Evolutionary conservation across 1,140 invertebrate genomes (phyloP).

Genomic region (Lithobius niger): DNA sequence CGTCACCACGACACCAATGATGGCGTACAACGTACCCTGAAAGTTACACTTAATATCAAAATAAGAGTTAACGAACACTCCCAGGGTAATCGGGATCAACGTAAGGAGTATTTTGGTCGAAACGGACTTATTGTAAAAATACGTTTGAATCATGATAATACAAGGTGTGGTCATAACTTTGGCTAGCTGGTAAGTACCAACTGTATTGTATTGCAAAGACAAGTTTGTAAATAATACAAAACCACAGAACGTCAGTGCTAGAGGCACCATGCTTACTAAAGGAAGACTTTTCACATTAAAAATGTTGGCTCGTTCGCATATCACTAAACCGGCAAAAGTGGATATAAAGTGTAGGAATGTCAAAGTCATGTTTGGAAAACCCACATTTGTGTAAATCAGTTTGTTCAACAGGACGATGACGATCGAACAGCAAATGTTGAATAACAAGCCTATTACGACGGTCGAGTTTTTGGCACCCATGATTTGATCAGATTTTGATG

Average conservation of each 20-base stretch:
- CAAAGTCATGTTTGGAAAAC: constrained; percentile 45
- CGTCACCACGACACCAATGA: constrained; percentile 41
- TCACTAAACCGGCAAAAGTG: constrained; percentile 40
- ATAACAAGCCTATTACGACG: not conserved
- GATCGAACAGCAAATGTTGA: constrained; percentile 40
- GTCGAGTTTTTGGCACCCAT: not conserved
- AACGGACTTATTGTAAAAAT: constrained; percentile 39
- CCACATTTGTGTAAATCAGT: constrained; percentile 41
- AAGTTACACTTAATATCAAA: constrained; percentile 46
- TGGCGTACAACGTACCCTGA: constrained; percentile 40
- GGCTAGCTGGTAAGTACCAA: constrained; percentile 47
- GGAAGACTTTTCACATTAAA: constrained; percentile 42
- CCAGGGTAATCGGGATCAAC: constrained; percentile 41
- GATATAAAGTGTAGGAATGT: constrained; percentile 45
- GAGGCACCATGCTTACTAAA: constrained; percentile 37
- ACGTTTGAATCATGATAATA: constrained; percentile 42
- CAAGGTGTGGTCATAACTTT: constrained; percentile 47
- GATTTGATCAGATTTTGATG: too few species aligned
- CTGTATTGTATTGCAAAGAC: constrained; percentile 43
- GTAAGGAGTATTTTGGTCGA: constrained; percentile 37
- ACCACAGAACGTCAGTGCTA: constrained; percentile 45
- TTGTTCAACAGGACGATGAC: constrained; percentile 44
- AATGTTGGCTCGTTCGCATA: constrained; percentile 38
- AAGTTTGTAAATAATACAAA: constrained; percentile 49
- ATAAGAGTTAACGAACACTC: constrained; percentile 43